Conservation (phyloP, 2,888 invertebrate genomes). For the Rugalucina vietnamica region DNA sequence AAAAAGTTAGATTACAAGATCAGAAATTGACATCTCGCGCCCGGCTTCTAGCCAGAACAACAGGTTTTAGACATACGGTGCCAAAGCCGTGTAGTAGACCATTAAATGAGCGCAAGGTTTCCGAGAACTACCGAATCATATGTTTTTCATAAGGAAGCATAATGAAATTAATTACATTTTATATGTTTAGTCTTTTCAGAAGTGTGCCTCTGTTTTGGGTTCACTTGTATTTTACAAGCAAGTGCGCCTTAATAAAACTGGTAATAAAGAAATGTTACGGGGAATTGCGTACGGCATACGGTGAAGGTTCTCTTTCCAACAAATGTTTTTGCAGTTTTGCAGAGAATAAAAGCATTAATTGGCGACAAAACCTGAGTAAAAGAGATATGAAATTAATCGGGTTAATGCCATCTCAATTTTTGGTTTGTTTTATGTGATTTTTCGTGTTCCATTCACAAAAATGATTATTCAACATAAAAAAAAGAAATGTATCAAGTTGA, state of each 20-base stretch:
- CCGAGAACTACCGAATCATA: constrained; percentile 12
- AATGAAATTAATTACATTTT: constrained; percentile 54
- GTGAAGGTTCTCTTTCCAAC: background rate
- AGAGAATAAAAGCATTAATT: background rate
- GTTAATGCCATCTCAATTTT: background rate
- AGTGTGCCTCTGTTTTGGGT: background rate
- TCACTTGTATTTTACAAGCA: constrained; percentile 32
- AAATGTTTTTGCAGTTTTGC: background rate
- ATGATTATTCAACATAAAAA: too few relatives aligned
- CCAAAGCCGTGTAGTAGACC: constrained; percentile 24
- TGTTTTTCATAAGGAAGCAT: constrained; percentile 50
- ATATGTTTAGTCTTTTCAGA: constrained; percentile 6
- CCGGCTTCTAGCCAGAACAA: background rate
- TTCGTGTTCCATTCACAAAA: too few relatives aligned
- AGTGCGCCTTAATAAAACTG: background rate
- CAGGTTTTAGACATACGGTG: constrained; percentile 21
- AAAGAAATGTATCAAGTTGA: too few relatives aligned
- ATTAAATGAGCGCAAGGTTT: constrained; percentile 36
- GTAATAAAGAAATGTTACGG: background rate
- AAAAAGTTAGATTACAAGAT: background rate
- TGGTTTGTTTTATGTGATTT: too few relatives aligned
- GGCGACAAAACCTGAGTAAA: background rate
- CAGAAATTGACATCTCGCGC: background rate
- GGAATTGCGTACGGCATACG: background rate
- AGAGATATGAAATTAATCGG: background rate